A percentile compares a stretch with the other conserved stretches of the same genome.
Conservation (phyloP, 2,797 vertebrate genomes). For the Mionectes olivaceus region DNA sequence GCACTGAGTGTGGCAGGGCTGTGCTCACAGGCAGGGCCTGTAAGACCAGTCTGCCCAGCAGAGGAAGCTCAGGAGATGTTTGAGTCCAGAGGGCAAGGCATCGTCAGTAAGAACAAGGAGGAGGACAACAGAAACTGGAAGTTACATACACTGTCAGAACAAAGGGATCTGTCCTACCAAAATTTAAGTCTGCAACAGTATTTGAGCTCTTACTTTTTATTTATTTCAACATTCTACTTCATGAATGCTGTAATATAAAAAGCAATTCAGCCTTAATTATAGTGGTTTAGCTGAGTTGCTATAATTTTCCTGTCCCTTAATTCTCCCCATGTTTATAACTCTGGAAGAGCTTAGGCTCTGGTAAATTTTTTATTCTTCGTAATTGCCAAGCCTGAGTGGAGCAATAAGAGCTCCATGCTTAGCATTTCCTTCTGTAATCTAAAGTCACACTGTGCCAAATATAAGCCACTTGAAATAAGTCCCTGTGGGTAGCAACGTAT, state of each 20-base stretch:
- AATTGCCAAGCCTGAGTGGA: slow-evolving; percentile 55
- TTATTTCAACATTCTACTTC: slow-evolving; percentile 69
- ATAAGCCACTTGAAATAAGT: slow-evolving; percentile 32
- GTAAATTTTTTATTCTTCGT: slow-evolving; percentile 69
- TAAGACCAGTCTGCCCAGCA: background rate
- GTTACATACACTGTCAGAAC: background rate
- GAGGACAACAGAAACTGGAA: background rate
- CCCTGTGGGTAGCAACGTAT: background rate
- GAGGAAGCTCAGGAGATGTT: background rate
- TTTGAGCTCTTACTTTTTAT: slow-evolving; percentile 58
- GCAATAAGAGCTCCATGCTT: slow-evolving; percentile 53
- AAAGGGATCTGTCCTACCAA: background rate
- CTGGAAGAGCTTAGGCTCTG: slow-evolving; percentile 52
- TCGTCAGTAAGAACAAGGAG: fast-evolving
- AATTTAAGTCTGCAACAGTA: background rate
- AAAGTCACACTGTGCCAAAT: slow-evolving; percentile 60
- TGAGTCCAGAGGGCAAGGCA: background rate
- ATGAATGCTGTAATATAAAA: slow-evolving; percentile 60
- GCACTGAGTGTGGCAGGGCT: background rate
- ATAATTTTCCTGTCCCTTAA: slow-evolving; percentile 71
- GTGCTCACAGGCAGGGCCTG: background rate
- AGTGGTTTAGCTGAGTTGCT: slow-evolving; percentile 63
- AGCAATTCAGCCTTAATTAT: slow-evolving; percentile 72
- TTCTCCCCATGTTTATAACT: slow-evolving; percentile 64
- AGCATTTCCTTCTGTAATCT: slow-evolving; percentile 43